Evolutionary conservation across 2,797 vertebrate species (phyloP).

Genomic region (Momotus momota): DNA sequence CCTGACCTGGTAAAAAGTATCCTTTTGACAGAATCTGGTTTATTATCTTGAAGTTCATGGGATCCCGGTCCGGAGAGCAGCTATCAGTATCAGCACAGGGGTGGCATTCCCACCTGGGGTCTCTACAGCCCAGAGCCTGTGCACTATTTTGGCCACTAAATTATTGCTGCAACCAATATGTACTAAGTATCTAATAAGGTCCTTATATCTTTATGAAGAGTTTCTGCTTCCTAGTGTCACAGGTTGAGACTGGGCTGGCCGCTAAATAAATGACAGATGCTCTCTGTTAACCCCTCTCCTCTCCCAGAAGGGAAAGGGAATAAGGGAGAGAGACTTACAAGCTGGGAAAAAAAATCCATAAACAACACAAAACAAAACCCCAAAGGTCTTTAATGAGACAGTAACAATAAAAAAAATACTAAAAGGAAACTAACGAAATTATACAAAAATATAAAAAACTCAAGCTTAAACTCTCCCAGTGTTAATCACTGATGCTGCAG

Average conservation of each 20-base stretch:
- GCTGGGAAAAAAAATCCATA: not conserved
- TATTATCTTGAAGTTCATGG: not conserved
- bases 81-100: not conserved
- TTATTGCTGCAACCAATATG: not conserved
- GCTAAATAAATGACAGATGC: not conserved
- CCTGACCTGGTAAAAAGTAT: not conserved
- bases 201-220: not conserved
- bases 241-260: not conserved
- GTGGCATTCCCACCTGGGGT: accelerated
- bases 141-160: not conserved
- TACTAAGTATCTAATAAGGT: not conserved
- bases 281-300: not conserved
- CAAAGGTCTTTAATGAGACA: not conserved
- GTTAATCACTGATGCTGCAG: not conserved
- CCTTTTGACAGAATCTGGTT: not conserved
- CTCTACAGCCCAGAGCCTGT: accelerated
- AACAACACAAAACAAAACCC: not conserved
- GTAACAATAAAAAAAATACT: not conserved
- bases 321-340: not conserved
- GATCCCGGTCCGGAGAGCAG: not conserved
- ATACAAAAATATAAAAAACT: not conserved
- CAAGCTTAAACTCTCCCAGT: not conserved
- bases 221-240: not conserved
- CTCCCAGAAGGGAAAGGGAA: not conserved
- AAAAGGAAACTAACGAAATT: not conserved